These are phyloP conservation scores for Lissocephala sabroskyi DNA, from an alignment of 2,888 invertebrate species.

Conservation along the genomic window DNA sequence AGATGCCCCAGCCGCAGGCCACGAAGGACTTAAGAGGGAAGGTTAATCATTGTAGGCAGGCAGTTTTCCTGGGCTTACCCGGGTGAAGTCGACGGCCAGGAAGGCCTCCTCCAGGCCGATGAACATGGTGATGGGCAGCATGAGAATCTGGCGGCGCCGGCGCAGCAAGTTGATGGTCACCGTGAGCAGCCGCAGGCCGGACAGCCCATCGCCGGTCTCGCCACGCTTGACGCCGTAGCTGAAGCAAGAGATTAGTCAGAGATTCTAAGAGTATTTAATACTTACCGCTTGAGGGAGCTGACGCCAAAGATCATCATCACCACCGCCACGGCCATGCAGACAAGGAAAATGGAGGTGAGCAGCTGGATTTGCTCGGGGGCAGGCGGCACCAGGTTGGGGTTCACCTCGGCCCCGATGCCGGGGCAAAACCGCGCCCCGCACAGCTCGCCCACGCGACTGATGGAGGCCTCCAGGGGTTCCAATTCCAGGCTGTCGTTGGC, in stretches of 20 bases:
- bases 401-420: slow-evolving; percentile 74
- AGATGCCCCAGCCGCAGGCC: slow-evolving; percentile 90
- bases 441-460: slow-evolving; percentile 73
- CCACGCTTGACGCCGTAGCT: slow-evolving; percentile 77
- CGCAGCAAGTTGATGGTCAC: slow-evolving; percentile 85
- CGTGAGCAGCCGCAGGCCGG: slow-evolving; percentile 79
- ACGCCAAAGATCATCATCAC: slow-evolving; percentile 84
- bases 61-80: slow-evolving; percentile 76
- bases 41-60: slow-evolving; percentile 1
- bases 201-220: slow-evolving; percentile 75
- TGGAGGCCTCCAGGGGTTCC: slow-evolving; percentile 27
- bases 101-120: slow-evolving; percentile 96
- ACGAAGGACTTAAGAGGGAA: slow-evolving; percentile 81
- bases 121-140: slow-evolving; percentile 93
- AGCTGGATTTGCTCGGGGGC: slow-evolving; percentile 82
- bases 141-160: slow-evolving; percentile 85
- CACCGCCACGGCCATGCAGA: slow-evolving; percentile 84
- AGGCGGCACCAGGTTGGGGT: slow-evolving; percentile 82
- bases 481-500: slow-evolving; percentile 31
- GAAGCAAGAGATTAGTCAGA: background rate
- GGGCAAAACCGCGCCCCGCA: slow-evolving; percentile 86
- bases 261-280: too few species aligned
- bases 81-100: slow-evolving; percentile 87
- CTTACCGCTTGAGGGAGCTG: slow-evolving; percentile 84
- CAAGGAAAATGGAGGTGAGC: slow-evolving; percentile 86